Evolutionary conservation across 64 coral and sea anemone genomes (phyloP).

Genomic region (Dendrophyllia cribrosa): DNA sequence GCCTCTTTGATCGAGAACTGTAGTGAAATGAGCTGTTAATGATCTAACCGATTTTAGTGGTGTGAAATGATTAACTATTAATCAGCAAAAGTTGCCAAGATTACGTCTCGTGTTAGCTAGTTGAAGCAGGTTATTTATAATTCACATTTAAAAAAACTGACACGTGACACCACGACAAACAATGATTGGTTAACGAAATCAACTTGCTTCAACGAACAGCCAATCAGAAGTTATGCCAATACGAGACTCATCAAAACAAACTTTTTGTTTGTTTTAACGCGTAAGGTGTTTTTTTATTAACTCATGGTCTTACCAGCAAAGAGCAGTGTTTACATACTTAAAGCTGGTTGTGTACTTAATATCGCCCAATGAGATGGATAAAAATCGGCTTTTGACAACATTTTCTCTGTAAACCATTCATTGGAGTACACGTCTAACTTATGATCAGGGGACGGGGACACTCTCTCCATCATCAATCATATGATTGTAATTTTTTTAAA

Average conservation of each 20-base stretch:
- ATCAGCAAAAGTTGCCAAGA: neutral
- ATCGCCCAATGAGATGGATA: neutral
- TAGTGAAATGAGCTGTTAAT: conserved; percentile 5
- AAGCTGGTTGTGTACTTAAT: neutral
- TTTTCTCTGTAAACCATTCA: neutral
- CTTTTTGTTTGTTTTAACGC: neutral
- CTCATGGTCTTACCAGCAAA: conserved; percentile 18
- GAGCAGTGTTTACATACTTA: conserved; percentile 4
- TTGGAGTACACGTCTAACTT: neutral
- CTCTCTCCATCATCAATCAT: too few species aligned
- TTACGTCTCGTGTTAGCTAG: conserved; percentile 47
- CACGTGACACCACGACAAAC: neutral
- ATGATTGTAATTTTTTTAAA: neutral
- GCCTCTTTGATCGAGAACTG: conserved; percentile 6
- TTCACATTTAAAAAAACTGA: neutral
- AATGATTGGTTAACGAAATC: neutral
- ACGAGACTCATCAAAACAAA: neutral
- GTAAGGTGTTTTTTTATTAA: neutral
- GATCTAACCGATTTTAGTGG: conserved; percentile 47
- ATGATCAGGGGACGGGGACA: too few species aligned
- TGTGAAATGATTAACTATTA: conserved; percentile 37
- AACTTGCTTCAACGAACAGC: neutral
- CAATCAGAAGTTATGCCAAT: neutral
- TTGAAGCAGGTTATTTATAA: conserved; percentile 30
- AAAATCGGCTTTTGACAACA: neutral